These are phyloP conservation scores for Helicoverpa assulta DNA, from an alignment of 2,888 invertebrate genomes.

Conservation along the genomic window DNA sequence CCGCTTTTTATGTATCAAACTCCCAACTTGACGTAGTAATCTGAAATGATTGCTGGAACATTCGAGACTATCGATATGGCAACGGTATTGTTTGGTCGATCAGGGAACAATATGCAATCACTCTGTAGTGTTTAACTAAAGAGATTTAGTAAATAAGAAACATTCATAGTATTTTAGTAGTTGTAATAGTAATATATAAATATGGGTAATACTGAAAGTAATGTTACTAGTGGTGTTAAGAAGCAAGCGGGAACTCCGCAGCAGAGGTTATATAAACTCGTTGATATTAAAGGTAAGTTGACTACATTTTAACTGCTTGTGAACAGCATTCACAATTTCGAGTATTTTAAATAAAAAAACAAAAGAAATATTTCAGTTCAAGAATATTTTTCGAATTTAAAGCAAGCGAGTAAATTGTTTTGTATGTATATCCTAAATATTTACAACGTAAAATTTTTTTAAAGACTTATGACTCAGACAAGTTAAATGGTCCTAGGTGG, in stretches of 20 bases:
- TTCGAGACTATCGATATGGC: constrained; percentile 31
- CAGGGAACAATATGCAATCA: not conserved
- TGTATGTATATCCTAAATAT: too few species aligned
- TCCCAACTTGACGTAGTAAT: not conserved
- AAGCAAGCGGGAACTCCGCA: constrained; percentile 97
- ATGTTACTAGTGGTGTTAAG: constrained; percentile 98
- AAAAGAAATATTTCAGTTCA: too few species aligned
- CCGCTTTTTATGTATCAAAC: not conserved
- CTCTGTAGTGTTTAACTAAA: constrained; percentile 1
- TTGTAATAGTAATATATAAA: constrained; percentile 61
- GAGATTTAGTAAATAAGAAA: not conserved
- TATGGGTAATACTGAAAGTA: constrained; percentile 96
- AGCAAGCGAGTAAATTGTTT: too few species aligned
- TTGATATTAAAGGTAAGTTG: constrained; percentile 95
- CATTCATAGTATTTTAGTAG: too few species aligned
- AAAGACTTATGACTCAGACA: not conserved
- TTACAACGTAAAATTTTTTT: too few species aligned
- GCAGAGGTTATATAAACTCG: constrained; percentile 96
- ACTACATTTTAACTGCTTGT: too few species aligned
- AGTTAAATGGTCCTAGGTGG: constrained; percentile 91
- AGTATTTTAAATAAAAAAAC: too few species aligned
- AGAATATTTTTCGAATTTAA: too few species aligned
- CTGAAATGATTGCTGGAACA: constrained; percentile 8
- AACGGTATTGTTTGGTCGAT: constrained; percentile 51
- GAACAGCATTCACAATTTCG: too few species aligned